phyloP scores from a whole-genome alignment of 2,888 invertebrate genomes.

The Ashinkailepas kermadecensis region DNA sequence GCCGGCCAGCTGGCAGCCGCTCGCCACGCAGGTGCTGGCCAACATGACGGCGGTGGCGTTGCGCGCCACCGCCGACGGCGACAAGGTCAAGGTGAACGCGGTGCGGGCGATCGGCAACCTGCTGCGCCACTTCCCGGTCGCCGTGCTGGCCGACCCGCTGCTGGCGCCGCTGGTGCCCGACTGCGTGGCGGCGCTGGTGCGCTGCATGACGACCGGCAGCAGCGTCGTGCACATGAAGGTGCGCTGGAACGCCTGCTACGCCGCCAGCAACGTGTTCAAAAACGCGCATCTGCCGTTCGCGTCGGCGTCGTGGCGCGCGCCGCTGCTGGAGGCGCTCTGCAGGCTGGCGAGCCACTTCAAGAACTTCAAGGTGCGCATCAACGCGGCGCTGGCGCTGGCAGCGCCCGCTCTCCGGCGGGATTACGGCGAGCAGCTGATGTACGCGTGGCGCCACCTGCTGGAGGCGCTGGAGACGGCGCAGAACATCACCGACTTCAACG shows the following conservation, averaged over 20 bases:
- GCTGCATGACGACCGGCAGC: conserved; percentile 59
- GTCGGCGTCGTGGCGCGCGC: conserved; percentile 50
- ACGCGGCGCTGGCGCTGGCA: conserved; percentile 65
- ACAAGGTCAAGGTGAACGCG: conserved; percentile 74
- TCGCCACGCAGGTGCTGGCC: conserved; percentile 60
- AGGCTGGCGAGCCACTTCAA: conserved; percentile 61
- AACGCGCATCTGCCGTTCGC: conserved; percentile 44
- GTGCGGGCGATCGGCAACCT: conserved; percentile 75
- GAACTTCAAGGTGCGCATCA: conserved; percentile 84
- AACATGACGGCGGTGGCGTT: conserved; percentile 60
- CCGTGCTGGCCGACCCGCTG: conserved; percentile 76
- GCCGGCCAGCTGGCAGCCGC: conserved; percentile 38
- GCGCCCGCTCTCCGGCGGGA: conserved; percentile 54
- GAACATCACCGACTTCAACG: conserved; percentile 69
- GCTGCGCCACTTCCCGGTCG: conserved; percentile 53
- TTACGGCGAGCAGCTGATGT: conserved; percentile 55
- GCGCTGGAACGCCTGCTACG: conserved; percentile 87
- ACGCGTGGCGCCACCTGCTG: conserved; percentile 63
- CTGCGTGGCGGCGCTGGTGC: conserved; percentile 54
- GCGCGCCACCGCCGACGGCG: conserved; percentile 59
- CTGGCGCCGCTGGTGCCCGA: conserved; percentile 55
- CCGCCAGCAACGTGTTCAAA: conserved; percentile 67
- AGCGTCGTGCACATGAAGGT: conserved; percentile 59
- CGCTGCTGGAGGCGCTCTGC: conserved; percentile 58
- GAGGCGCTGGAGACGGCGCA: conserved; percentile 68